Base-by-base conservation (phyloP, 2,888 invertebrate species). In the Nomada flava region DNA sequence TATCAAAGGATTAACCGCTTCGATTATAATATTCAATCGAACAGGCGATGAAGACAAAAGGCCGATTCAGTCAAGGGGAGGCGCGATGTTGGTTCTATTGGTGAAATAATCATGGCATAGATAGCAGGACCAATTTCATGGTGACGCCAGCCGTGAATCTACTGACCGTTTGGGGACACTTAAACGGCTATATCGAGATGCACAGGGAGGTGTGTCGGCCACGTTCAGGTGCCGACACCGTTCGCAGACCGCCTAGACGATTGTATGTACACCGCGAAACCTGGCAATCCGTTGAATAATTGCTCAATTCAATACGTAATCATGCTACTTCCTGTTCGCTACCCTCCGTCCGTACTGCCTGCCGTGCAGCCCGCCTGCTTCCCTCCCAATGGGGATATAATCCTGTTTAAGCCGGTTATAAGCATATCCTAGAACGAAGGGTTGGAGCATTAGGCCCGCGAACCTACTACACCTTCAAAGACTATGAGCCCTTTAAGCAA, bases 251-350 rank as follows among this genome's bases (percentile, higher is more conserved):
- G 80, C 73, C 76, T 76, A 70, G 71, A 86, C 83, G 86, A 86
- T 85, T 86, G 84, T 88, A 78, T 82, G 77, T 78, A 87, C 72
- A 73, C 68, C 74, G 63, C 83, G 83, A 83, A 84, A 84, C 79
- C 64, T 85, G 83, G 83, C 88, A 88, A 88, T 89, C 86, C 85
- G 76, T 75, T 89, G 90, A 91, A 91, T 91, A 91, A 91, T 91
- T 91, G 88, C 86, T 84, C 89, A 78, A 91, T 91, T 91, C 90
- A 91, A 91, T 91, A 85, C 86, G 87, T 90, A 90, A 91, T 91
- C 88, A 90, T 82, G 89, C 89, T 89, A 91, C 91, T 90, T 90
- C 87, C 90, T 81, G 85, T 76, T 74, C 76, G 57, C 53, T 63
- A 57, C 71, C 63, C 83, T 60, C 55, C 55, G 68, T 60, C 69